A percentile compares a stretch with the other conserved stretches of the same genome.
Conservation (phyloP, 2,797 vertebrate genomes). For the Emydoidea blandingii region DNA sequence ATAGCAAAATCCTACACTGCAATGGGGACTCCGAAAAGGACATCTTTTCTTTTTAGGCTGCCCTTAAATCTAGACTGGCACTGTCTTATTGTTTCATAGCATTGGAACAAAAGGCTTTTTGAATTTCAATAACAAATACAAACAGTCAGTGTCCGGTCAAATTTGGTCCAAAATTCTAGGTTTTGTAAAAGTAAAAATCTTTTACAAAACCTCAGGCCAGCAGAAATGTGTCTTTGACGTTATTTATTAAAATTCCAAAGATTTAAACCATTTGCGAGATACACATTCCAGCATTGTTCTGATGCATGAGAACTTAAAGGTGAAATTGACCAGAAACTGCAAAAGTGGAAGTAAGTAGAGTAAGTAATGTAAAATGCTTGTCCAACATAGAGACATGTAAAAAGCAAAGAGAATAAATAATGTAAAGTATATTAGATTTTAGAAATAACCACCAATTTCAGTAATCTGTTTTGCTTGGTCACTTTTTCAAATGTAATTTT, state of each 20-base stretch:
- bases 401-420: not conserved
- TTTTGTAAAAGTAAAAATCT: not conserved
- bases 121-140: constrained; percentile 6
- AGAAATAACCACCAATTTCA: not conserved
- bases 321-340: not conserved
- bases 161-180: not conserved
- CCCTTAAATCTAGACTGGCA: constrained; percentile 34
- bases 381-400: not conserved
- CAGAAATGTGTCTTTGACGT: not conserved
- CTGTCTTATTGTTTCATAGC: not conserved
- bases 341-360: too few relatives aligned
- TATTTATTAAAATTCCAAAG: not conserved
- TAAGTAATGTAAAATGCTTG: not conserved
- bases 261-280: not conserved
- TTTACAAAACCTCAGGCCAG: not conserved
- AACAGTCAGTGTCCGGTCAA: not conserved
- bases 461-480: constrained; percentile 1
- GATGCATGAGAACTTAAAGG: not conserved
- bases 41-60: constrained; percentile 14
- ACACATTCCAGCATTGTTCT: constrained; percentile 7
- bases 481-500: not conserved
- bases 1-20: constrained; percentile 55
- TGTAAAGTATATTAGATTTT: not conserved
- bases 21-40: not conserved
- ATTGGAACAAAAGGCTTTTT: constrained; percentile 7